These are phyloP conservation scores for Strigamia transsilvanica DNA, from an alignment of 2,888 invertebrate genomes.

Conservation along the genomic window DNA sequence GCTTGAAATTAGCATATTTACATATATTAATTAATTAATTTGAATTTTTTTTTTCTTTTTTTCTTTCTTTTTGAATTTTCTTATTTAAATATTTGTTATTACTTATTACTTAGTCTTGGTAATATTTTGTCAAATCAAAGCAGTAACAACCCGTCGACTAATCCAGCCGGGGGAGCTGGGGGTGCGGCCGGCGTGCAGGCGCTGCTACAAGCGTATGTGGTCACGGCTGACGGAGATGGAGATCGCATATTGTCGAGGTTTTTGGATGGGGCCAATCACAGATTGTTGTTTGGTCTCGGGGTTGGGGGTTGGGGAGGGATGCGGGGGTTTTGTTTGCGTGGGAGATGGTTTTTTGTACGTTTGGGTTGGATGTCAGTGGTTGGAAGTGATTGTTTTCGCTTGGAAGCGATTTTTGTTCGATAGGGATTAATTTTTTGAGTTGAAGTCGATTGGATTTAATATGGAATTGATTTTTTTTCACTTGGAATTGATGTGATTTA, in stretches of 20 bases:
- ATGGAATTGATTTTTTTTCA: too few species aligned
- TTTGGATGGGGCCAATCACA: not conserved
- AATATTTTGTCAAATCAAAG: slow-evolving; percentile 67
- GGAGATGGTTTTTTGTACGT: too few species aligned
- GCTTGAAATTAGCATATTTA: not conserved
- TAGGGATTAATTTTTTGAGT: too few species aligned
- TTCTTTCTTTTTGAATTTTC: not conserved
- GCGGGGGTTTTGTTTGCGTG: too few species aligned
- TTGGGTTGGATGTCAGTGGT: too few species aligned
- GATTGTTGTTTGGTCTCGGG: too few species aligned
- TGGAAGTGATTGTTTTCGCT: too few species aligned
- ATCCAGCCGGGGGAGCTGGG: slow-evolving; percentile 58
- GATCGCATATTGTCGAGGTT: slow-evolving; percentile 15
- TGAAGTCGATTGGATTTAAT: too few species aligned
- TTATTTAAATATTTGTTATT: slow-evolving; percentile 50
- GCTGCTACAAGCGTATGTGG: slow-evolving; percentile 68
- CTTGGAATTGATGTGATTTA: too few species aligned
- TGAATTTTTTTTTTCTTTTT: not conserved
- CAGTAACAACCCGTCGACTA: slow-evolving; percentile 59
- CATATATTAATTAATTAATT: not conserved
- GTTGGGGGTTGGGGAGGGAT: too few species aligned
- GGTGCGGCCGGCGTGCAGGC: slow-evolving; percentile 63
- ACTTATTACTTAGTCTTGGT: slow-evolving; percentile 67
- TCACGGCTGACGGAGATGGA: not conserved
- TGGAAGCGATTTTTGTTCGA: too few species aligned